phyloP scores from a whole-genome alignment of 2,797 vertebrate genomes.

The Parotocinclus haroldoi region DNA sequence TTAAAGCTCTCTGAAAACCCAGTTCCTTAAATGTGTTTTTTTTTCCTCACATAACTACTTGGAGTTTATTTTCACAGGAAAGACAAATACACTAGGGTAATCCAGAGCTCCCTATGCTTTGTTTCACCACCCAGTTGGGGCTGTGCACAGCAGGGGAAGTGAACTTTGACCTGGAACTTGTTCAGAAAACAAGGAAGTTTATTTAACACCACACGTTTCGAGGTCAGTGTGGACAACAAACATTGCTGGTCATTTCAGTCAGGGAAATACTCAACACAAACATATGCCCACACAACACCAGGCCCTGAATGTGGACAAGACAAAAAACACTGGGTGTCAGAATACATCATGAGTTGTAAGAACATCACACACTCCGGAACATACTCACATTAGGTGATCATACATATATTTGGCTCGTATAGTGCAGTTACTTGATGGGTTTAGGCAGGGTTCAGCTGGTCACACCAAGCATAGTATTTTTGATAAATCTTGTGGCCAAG shows the following conservation, averaged over 20 bases:
- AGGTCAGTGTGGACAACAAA: slow-evolving; percentile 31
- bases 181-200: slow-evolving; percentile 50
- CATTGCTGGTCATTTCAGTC: slow-evolving; percentile 12
- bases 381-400: too few species aligned
- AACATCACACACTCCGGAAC: too few species aligned
- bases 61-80: slow-evolving; percentile 42
- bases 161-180: slow-evolving; percentile 52
- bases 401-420: too few species aligned
- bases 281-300: slow-evolving; percentile 5
- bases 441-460: too few species aligned
- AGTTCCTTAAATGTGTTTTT: slow-evolving; percentile 38
- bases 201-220: slow-evolving; percentile 44
- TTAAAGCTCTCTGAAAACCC: slow-evolving; percentile 37
- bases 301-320: background rate
- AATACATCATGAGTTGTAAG: too few species aligned
- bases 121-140: slow-evolving; percentile 30
- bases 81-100: slow-evolving; percentile 47
- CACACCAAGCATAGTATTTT: too few species aligned
- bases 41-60: slow-evolving; percentile 37
- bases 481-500: too few species aligned
- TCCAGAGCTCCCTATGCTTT: slow-evolving; percentile 26
- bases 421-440: too few species aligned
- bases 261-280: slow-evolving; percentile 2
- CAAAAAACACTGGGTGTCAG: too few species aligned
- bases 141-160: slow-evolving; percentile 7